These are phyloP conservation scores for Nemurella pictetii DNA, from an alignment of 2,888 invertebrate species.

Conservation along the genomic window DNA sequence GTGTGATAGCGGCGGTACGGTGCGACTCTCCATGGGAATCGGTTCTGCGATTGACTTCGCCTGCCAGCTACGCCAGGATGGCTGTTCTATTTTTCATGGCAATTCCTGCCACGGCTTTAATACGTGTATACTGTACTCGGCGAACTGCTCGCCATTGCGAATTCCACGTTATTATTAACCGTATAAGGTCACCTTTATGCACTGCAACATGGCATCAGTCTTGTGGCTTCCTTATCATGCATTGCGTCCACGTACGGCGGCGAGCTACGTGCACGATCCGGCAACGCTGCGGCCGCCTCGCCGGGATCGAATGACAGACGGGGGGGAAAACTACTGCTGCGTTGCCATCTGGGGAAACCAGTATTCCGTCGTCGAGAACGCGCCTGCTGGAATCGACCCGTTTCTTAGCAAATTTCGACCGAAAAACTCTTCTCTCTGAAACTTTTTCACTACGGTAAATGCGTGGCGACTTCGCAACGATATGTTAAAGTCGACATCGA, in stretches of 20 bases:
- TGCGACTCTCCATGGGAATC: no score
- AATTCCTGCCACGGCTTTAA: not conserved
- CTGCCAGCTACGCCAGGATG: not conserved
- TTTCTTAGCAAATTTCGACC: not conserved
- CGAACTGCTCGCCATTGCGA: not conserved
- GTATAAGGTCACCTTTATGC: constrained; percentile 13
- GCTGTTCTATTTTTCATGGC: not conserved
- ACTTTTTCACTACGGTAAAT: no score
- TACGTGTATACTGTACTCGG: not conserved
- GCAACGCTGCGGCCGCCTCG: not conserved
- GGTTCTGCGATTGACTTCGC: no score
- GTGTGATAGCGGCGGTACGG: not conserved
- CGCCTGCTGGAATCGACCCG: not conserved
- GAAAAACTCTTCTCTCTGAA: not conserved
- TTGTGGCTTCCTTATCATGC: not conserved
- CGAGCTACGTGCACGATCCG: not conserved
- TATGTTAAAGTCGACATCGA: not conserved
- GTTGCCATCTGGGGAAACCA: not conserved
- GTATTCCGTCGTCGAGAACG: not conserved
- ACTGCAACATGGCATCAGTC: not conserved
- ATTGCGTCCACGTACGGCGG: not conserved
- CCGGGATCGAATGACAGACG: not conserved
- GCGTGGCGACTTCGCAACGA: no score
- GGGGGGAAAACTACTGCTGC: not conserved
- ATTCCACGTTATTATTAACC: not conserved